Conservation (phyloP, 1,140 invertebrate genomes). For the Hyphantria cunea region DNA sequence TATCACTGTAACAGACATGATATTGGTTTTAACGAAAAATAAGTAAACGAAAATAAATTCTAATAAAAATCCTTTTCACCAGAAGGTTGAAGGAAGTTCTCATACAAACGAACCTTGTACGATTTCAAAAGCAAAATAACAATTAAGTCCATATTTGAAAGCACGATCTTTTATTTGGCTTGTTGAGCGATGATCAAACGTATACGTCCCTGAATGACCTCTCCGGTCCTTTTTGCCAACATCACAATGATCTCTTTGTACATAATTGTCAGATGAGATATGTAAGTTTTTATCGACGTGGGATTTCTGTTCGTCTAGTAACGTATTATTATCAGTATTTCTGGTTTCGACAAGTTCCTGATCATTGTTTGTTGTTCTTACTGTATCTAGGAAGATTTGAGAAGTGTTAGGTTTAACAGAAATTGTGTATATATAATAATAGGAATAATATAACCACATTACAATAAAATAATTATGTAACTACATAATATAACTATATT, state of each 20-base stretch:
- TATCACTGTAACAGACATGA: too few relatives aligned
- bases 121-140: background rate
- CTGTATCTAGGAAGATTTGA: slow-evolving; percentile 19
- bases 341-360: slow-evolving; percentile 25
- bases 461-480: too few relatives aligned
- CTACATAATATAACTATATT: too few relatives aligned
- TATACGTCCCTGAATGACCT: slow-evolving; percentile 19
- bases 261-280: slow-evolving; percentile 21
- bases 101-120: background rate
- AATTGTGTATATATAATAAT: too few relatives aligned
- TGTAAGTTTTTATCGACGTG: slow-evolving; percentile 23
- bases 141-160: background rate
- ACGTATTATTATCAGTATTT: slow-evolving; percentile 21
- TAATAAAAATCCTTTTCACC: too few relatives aligned
- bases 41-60: too few relatives aligned
- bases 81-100: too few relatives aligned
- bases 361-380: slow-evolving; percentile 21
- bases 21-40: too few relatives aligned
- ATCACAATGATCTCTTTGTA: slow-evolving; percentile 22
- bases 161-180: slow-evolving; percentile 8
- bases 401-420: background rate
- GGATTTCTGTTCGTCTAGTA: slow-evolving; percentile 24
- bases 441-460: too few relatives aligned
- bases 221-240: slow-evolving; percentile 10
- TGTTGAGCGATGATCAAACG: slow-evolving; percentile 15